Conservation (phyloP, 2,888 invertebrate species). For the Hypselothyrea guttata region DNA sequence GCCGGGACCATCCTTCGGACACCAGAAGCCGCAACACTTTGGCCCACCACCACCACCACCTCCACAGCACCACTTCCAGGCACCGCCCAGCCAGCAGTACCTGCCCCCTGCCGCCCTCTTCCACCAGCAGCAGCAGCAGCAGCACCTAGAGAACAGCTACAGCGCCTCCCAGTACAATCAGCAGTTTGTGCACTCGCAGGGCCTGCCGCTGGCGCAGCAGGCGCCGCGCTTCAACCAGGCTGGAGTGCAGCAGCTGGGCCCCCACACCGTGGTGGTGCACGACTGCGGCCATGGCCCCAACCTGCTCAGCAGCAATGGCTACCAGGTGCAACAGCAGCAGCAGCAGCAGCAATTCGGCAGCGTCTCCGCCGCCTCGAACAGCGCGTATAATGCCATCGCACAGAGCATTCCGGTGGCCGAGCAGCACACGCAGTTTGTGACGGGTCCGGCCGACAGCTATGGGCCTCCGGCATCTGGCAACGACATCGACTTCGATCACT, state of each 20-base stretch:
- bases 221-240: constrained; percentile 72
- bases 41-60: constrained; percentile 49
- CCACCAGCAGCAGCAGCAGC: constrained; percentile 44
- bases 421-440: constrained; percentile 74
- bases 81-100: constrained; percentile 57
- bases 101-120: constrained; percentile 42
- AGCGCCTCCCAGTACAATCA: constrained; percentile 65
- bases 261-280: constrained; percentile 63
- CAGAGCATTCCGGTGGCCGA: constrained; percentile 78
- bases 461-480: constrained; percentile 77
- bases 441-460: constrained; percentile 64
- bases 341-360: constrained; percentile 48
- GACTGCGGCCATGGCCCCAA: constrained; percentile 82
- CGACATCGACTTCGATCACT: constrained; percentile 67
- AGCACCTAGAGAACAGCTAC: constrained; percentile 62
- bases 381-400: constrained; percentile 67
- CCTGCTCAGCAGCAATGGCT: constrained; percentile 69
- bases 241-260: constrained; percentile 57
- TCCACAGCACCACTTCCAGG: constrained; percentile 51
- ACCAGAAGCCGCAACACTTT: constrained; percentile 51
- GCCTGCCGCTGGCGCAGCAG: constrained; percentile 71
- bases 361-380: constrained; percentile 47
- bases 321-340: constrained; percentile 60
- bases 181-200: constrained; percentile 70
- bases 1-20: constrained; percentile 55